Evolutionary conservation across 2,888 invertebrate genomes (phyloP), one percentile per base, ranked within the genome.

Genomic region (Clitarchus hookeri): DNA sequence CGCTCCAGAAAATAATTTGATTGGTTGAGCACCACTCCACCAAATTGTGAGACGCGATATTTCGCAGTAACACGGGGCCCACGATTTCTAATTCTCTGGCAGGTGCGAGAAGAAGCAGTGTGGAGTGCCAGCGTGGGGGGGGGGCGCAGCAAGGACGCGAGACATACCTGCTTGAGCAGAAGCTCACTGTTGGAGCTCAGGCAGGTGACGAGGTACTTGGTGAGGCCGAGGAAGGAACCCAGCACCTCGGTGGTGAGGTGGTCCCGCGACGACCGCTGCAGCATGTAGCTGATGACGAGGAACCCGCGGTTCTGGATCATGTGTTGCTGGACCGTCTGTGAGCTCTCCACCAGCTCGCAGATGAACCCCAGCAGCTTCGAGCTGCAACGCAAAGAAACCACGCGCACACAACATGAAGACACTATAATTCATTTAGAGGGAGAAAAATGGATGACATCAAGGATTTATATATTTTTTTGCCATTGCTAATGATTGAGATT

Each of bases 291-390:
- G 91, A 99, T 98, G 88, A 99, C 98, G 90, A 99, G 94, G 92
- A 99, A 99, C 87, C 99, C 99, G 89, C 98, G 96, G 92, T 98
- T 98, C 92, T 99, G 99, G 91, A 99, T 97, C 97, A 99, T 98
- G 92, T 99, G 99, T 91, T 99, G 99, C 91, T 99, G 99, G 87
- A 99, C 98, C 78, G 98, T 98, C 91, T 97, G 96, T 89, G 99
- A 99, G 82, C 97, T 97, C 92, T 98, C 98, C 89, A 99, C 97
- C 91, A 99, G 93, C 91, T 99, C 98, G 92, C 98, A 98, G 90
- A 99, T 97, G 93, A 99, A 98, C 88, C 98, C 97, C 91, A 99
- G 94, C 88, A 99, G 94, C 91, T 98, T 98, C 85, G 98, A 98
- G 94, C 98, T 97, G 93, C 88, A 92, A 92, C 88, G n/a, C 36